Evolutionary conservation across 2,888 invertebrate species (phyloP).

Genomic region (Suillia variegata): DNA sequence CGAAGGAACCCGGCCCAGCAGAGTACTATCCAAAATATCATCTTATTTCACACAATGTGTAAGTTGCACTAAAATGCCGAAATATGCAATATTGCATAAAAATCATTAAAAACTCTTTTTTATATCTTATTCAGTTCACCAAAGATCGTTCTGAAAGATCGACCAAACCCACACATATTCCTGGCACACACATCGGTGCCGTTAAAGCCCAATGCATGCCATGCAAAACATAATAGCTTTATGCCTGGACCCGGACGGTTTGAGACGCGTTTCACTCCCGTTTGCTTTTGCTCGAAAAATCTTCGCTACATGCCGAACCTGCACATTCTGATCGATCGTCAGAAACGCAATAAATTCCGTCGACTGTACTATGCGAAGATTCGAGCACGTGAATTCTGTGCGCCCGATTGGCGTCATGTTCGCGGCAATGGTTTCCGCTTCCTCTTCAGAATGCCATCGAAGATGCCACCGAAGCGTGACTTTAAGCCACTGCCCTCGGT

Average conservation of each 20-base stretch:
- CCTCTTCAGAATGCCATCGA: slow-evolving; percentile 37
- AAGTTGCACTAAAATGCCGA: not conserved
- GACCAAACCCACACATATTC: slow-evolving; percentile 37
- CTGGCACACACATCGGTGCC: slow-evolving; percentile 41
- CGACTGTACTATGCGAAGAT: slow-evolving; percentile 37
- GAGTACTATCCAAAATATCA: slow-evolving; percentile 33
- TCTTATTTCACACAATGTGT: slow-evolving; percentile 22
- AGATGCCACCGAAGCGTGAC: slow-evolving; percentile 5
- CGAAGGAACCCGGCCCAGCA: slow-evolving; percentile 44
- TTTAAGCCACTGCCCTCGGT: slow-evolving; percentile 12
- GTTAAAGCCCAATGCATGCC: slow-evolving; percentile 16
- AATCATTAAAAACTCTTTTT: too few relatives aligned
- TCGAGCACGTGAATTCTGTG: slow-evolving; percentile 25
- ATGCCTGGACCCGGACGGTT: slow-evolving; percentile 52
- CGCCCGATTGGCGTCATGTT: slow-evolving; percentile 48
- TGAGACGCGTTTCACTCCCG: slow-evolving; percentile 35
- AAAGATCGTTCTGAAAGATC: not conserved
- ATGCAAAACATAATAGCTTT: slow-evolving; percentile 36
- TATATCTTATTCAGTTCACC: slow-evolving; percentile 17
- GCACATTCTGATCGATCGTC: slow-evolving; percentile 41
- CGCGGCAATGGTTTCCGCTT: slow-evolving; percentile 41
- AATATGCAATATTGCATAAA: not conserved
- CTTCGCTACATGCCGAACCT: slow-evolving; percentile 36
- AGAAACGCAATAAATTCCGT: slow-evolving; percentile 49
- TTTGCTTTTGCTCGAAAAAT: slow-evolving; percentile 38